Evolutionary conservation across 2,797 vertebrate species (phyloP).

Genomic region (Salmo trutta): DNA sequence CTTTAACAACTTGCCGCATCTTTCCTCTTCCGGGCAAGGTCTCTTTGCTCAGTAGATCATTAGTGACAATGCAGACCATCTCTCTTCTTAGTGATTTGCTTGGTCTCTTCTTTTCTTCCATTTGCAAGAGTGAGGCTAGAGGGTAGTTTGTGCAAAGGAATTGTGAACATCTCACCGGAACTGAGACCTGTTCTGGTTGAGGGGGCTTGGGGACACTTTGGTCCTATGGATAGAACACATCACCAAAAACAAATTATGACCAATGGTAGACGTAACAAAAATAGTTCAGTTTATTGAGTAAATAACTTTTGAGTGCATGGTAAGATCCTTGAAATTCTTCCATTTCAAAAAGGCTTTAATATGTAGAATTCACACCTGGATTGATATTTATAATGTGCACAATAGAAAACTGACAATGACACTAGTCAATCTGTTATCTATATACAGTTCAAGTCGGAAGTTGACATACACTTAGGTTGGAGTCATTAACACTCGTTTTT

Average conservation of each 20-base stretch:
- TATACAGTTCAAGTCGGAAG: no score
- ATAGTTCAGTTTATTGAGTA: neutral
- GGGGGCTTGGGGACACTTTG: neutral
- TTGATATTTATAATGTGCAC: neutral
- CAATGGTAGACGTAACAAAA: neutral
- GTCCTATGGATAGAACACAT: neutral
- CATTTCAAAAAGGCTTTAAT: neutral
- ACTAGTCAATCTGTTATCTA: no score
- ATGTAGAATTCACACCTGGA: neutral
- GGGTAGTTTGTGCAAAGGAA: neutral
- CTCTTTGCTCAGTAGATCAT: constrained; percentile 20
- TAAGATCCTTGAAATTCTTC: neutral
- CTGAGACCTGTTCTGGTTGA: neutral
- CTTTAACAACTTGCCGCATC: constrained; percentile 8
- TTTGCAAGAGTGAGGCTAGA: no score
- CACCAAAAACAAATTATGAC: neutral
- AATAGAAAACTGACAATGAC: no score
- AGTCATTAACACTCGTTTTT: no score
- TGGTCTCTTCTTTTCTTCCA: constrained; percentile 21
- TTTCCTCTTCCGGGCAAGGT: constrained; percentile 12
- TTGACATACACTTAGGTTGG: no score
- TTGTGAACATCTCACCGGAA: neutral
- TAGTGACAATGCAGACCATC: constrained; percentile 16
- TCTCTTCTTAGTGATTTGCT: constrained; percentile 20
- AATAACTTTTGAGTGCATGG: neutral